phyloP scores from a whole-genome alignment of 2,797 vertebrate genomes.

The Arremon brunneinucha region DNA sequence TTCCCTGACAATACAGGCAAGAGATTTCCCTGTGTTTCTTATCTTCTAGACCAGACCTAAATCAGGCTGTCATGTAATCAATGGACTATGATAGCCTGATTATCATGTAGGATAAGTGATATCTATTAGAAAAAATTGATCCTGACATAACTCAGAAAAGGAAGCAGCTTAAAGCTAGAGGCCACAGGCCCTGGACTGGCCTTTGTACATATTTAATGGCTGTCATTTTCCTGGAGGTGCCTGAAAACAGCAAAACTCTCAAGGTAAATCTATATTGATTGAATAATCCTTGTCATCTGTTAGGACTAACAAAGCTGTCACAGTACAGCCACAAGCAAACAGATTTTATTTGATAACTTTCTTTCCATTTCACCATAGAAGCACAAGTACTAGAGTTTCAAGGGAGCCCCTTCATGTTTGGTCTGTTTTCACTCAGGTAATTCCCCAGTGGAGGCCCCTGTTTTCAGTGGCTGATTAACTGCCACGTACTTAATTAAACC shows the following conservation, averaged over 20 bases:
- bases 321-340: conserved; percentile 82
- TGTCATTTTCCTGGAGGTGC: conserved; percentile 71
- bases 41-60: conserved; percentile 66
- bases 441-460: conserved; percentile 72
- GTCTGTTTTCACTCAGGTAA: conserved; percentile 59
- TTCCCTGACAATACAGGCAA: neutral
- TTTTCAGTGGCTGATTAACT: conserved; percentile 84
- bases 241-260: conserved; percentile 73
- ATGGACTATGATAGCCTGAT: conserved; percentile 73
- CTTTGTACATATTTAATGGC: conserved; percentile 74
- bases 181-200: conserved; percentile 51
- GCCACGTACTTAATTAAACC: conserved; percentile 84
- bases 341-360: conserved; percentile 80
- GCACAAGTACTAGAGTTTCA: conserved; percentile 44
- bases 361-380: conserved; percentile 54
- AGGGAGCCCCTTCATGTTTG: conserved; percentile 52
- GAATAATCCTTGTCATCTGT: conserved; percentile 87
- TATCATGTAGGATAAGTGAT: conserved; percentile 77
- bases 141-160: conserved; percentile 70
- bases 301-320: conserved; percentile 88
- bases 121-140: conserved; percentile 76
- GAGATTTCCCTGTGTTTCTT: conserved; percentile 62
- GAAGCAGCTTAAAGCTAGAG: conserved; percentile 67
- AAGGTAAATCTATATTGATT: conserved; percentile 79
- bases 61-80: conserved; percentile 73